Base-by-base conservation (phyloP, 1,140 invertebrate genomes). In the Drosophila varians region DNA sequence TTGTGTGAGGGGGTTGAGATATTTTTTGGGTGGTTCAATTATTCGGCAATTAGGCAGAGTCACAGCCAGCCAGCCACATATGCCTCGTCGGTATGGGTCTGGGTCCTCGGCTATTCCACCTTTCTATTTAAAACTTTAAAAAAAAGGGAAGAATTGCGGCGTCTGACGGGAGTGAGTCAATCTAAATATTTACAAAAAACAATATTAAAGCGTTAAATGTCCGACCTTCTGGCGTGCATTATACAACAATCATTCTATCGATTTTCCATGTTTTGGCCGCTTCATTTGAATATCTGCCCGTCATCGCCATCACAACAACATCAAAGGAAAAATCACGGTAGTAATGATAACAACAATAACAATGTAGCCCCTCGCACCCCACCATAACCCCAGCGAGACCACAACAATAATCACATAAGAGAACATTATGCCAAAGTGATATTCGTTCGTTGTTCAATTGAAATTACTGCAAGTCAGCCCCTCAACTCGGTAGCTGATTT, bases 241-340 rank as follows among this genome's bases (percentile, higher is more conserved):
- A 87, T 80, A 86, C 77, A 86, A 86, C 73, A 87, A 86, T 86
- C 82, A 86, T 86, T 86, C 73, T 86, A 86, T 86, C 77, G 80
- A 86, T 86, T 86, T 87, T 87, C 64, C 82, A 74, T 80, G 68
- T 76, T 73, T 49, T 45, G 73, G 40, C 48, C 45, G 69, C 60
- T 51, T 82, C 60, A 87, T 87, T 87, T 87, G 77, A 87, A 87
- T 87, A 87, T 61, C 19, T 71, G 77, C 77, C n/a, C 19, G 77
- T 87, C 82, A 87, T 87, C 60, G 43, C 58, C 64, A 65, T 56
- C 48, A 45, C 77, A 80, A 66, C 73, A 78, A 61, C 58, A 62
- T 38, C 55, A 1, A 49, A 62, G 45, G 36, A 61, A 69, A 76
- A 79, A 87, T 87, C 83, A 87, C 82, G 69, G 82, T 86, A 87